A percentile compares a stretch with the other conserved stretches of the same genome.
phyloP scores from a whole-genome alignment of 2,888 invertebrate species.

The Caenorhabditis sinica region DNA sequence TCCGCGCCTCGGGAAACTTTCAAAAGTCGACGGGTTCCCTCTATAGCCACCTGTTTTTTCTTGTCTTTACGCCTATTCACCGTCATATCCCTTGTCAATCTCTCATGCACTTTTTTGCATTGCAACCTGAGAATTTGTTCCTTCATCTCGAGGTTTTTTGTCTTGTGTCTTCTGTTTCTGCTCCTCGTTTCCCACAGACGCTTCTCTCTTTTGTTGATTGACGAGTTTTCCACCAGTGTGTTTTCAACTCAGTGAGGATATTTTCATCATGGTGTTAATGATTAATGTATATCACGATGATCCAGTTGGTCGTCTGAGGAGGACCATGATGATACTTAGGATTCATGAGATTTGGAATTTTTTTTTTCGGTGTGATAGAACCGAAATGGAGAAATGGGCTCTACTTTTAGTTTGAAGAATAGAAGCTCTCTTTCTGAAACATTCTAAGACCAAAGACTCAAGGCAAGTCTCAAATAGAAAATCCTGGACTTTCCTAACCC shows the following conservation, averaged over 20 bases:
- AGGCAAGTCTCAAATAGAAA: no score
- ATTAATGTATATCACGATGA: slow-evolving; percentile 28
- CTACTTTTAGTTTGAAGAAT: not conserved
- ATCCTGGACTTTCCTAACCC: no score
- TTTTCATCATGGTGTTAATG: slow-evolving; percentile 12
- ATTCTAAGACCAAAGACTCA: no score
- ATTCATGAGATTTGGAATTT: slow-evolving; percentile 2
- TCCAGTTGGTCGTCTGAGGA: slow-evolving; percentile 8
- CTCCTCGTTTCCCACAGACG: slow-evolving; percentile 8
- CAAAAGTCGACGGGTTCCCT: slow-evolving; percentile 1
- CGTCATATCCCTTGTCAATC: slow-evolving; percentile 20
- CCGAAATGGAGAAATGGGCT: not conserved
- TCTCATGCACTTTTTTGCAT: slow-evolving; percentile 35
- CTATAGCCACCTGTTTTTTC: slow-evolving; percentile 30
- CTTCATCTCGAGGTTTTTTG: slow-evolving; percentile 22
- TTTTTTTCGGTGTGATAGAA: not conserved
- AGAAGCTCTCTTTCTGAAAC: no score
- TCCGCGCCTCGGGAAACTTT: slow-evolving; percentile 13
- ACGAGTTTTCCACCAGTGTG: slow-evolving; percentile 1
- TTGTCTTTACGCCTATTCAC: slow-evolving; percentile 20
- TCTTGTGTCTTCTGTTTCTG: slow-evolving; percentile 39
- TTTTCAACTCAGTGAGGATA: slow-evolving; percentile 8
- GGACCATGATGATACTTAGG: no score
- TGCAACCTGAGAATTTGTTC: slow-evolving; percentile 41
- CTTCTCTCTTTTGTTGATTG: slow-evolving; percentile 24